These are phyloP conservation scores for Helostoma temminkii DNA, from an alignment of 2,797 vertebrate species.

Conservation along the genomic window DNA sequence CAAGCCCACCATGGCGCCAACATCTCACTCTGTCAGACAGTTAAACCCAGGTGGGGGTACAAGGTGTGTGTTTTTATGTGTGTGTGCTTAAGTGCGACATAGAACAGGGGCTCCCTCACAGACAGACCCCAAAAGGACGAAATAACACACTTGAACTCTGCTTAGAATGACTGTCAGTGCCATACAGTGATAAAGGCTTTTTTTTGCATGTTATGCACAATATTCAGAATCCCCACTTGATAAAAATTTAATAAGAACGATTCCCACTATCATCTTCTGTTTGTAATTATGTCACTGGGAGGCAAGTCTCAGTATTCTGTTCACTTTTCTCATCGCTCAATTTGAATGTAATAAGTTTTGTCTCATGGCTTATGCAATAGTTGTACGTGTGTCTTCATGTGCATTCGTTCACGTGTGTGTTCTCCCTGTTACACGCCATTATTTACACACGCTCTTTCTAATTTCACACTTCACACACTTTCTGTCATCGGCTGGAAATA, in stretches of 20 bases:
- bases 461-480: slow-evolving; percentile 84
- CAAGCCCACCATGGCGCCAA: slow-evolving; percentile 67
- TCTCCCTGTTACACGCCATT: slow-evolving; percentile 72
- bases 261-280: slow-evolving; percentile 45
- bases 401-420: slow-evolving; percentile 63
- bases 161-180: slow-evolving; percentile 44
- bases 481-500: slow-evolving; percentile 78
- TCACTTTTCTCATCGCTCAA: slow-evolving; percentile 58
- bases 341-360: slow-evolving; percentile 76
- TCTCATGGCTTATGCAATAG: slow-evolving; percentile 71
- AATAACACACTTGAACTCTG: slow-evolving; percentile 74
- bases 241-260: slow-evolving; percentile 46
- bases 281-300: slow-evolving; percentile 68
- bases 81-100: slow-evolving; percentile 61
- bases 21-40: slow-evolving; percentile 80
- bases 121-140: slow-evolving; percentile 61
- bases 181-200: slow-evolving; percentile 32
- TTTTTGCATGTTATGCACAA: slow-evolving; percentile 39
- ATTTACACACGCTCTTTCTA: slow-evolving; percentile 83
- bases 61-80: slow-evolving; percentile 53
- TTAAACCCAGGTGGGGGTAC: slow-evolving; percentile 76
- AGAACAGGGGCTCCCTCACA: slow-evolving; percentile 75
- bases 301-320: slow-evolving; percentile 50
- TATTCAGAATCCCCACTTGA: slow-evolving; percentile 23
- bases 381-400: slow-evolving; percentile 41